Conservation (phyloP, 2,888 invertebrate genomes). For the Lasioglossum calceatum region DNA sequence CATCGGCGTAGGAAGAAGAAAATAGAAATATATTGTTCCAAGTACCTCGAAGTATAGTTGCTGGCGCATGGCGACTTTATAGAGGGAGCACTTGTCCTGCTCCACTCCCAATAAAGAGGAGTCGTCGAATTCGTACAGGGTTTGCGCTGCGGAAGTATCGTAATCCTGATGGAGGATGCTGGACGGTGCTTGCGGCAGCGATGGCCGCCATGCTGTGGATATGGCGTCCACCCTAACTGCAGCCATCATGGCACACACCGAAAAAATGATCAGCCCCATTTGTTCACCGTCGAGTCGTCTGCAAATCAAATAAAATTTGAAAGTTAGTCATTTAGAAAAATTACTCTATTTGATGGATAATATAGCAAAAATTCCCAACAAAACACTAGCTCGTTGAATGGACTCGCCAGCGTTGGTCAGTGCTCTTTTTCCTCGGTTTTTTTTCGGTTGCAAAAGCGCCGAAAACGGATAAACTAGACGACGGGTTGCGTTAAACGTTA, state of each 20-base stretch:
- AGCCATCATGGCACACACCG: conserved; percentile 57
- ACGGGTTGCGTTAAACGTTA: conserved; percentile 22
- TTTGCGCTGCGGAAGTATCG: conserved; percentile 30
- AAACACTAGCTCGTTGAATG: neutral
- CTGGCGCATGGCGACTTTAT: conserved; percentile 89
- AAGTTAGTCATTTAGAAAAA: no score
- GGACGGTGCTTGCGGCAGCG: conserved; percentile 64
- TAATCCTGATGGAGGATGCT: conserved; percentile 77
- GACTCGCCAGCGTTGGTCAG: neutral
- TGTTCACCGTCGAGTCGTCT: conserved; percentile 49
- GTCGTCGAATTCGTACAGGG: conserved; percentile 67
- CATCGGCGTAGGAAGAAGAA: no score
- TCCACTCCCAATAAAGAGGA: conserved; percentile 51
- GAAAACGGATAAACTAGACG: neutral
- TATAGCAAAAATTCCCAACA: neutral
- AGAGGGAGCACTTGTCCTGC: conserved; percentile 88
- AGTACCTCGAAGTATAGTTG: conserved; percentile 87
- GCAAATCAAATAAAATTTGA: neutral
- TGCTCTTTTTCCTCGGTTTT: neutral
- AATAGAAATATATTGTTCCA: neutral
- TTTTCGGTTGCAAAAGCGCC: neutral
- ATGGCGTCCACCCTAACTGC: conserved; percentile 60
- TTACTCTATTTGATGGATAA: no score
- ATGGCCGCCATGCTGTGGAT: conserved; percentile 78
- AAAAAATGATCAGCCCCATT: conserved; percentile 47